phyloP scores from a whole-genome alignment of 2,888 invertebrate species.

The Torymus aiolomorphi region DNA sequence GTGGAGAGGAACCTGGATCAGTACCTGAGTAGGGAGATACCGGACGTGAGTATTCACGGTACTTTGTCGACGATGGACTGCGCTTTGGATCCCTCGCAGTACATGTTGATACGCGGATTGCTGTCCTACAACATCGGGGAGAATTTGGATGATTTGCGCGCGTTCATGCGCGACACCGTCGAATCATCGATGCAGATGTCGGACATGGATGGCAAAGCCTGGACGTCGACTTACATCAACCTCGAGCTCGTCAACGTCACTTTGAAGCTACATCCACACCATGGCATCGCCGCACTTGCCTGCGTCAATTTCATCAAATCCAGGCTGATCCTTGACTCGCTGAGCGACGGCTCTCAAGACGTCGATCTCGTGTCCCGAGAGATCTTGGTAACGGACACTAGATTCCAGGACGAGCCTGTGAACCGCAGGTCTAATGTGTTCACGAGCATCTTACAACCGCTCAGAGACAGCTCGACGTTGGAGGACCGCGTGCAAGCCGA shows the following conservation, averaged over 20 bases:
- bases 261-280: constrained; percentile 82
- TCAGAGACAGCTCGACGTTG: constrained; percentile 75
- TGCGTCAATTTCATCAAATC: constrained; percentile 95
- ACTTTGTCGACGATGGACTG: constrained; percentile 90
- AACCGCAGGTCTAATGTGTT: constrained; percentile 90
- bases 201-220: constrained; percentile 77
- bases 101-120: constrained; percentile 90
- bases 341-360: constrained; percentile 92
- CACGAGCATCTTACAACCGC: constrained; percentile 90
- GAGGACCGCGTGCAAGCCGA: constrained; percentile 84
- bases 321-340: constrained; percentile 88
- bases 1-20: constrained; percentile 89
- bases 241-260: constrained; percentile 92
- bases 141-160: constrained; percentile 81
- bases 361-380: constrained; percentile 95
- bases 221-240: constrained; percentile 87
- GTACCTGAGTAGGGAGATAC: constrained; percentile 76
- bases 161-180: constrained; percentile 66
- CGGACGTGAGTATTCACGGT: constrained; percentile 91
- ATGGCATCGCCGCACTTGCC: constrained; percentile 81
- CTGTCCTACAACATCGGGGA: constrained; percentile 94
- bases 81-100: constrained; percentile 89
- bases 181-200: constrained; percentile 60
- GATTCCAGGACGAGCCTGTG: constrained; percentile 81
- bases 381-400: constrained; percentile 87